Evolutionary conservation across 2,797 vertebrate species (phyloP).

Genomic region (Hyperoplus lanceolatus): DNA sequence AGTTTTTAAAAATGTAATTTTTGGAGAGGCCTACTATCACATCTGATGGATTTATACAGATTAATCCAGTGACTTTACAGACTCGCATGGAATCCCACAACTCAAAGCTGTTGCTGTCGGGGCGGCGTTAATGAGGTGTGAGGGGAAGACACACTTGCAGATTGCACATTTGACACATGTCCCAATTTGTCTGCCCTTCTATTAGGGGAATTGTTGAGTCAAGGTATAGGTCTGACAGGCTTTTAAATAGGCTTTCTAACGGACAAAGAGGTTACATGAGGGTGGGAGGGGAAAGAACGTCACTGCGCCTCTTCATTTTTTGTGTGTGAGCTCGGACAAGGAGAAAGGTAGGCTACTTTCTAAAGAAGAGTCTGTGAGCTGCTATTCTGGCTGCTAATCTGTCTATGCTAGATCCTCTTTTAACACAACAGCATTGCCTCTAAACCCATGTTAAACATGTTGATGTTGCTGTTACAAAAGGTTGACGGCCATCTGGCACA

Average conservation of each 20-base stretch:
- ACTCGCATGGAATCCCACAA: slow-evolving; percentile 32
- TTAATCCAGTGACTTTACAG: slow-evolving; percentile 74
- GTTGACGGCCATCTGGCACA: slow-evolving; percentile 73
- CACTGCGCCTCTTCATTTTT: slow-evolving; percentile 19
- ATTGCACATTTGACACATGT: slow-evolving; percentile 45
- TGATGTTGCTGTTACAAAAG: slow-evolving; percentile 62
- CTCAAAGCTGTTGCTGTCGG: slow-evolving; percentile 51
- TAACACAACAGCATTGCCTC: slow-evolving; percentile 57
- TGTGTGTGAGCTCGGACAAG: background rate
- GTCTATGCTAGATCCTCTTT: slow-evolving; percentile 68
- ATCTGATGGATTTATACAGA: slow-evolving; percentile 50
- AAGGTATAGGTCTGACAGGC: slow-evolving; percentile 28
- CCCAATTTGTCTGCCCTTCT: slow-evolving; percentile 36
- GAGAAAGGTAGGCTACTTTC: slow-evolving; percentile 55
- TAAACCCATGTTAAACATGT: slow-evolving; percentile 78
- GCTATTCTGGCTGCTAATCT: slow-evolving; percentile 67
- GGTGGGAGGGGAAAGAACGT: slow-evolving; percentile 15
- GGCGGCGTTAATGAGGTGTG: slow-evolving; percentile 40
- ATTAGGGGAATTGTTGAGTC: slow-evolving; percentile 35
- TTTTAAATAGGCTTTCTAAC: slow-evolving; percentile 25
- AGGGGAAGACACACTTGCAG: slow-evolving; percentile 38
- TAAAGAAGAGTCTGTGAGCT: slow-evolving; percentile 53
- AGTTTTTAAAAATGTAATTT: slow-evolving; percentile 54
- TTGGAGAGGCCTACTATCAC: slow-evolving; percentile 45
- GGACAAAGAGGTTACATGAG: slow-evolving; percentile 17